Evolutionary conservation across 1,140 invertebrate species (phyloP).

Genomic region (Carposina sasakii): DNA sequence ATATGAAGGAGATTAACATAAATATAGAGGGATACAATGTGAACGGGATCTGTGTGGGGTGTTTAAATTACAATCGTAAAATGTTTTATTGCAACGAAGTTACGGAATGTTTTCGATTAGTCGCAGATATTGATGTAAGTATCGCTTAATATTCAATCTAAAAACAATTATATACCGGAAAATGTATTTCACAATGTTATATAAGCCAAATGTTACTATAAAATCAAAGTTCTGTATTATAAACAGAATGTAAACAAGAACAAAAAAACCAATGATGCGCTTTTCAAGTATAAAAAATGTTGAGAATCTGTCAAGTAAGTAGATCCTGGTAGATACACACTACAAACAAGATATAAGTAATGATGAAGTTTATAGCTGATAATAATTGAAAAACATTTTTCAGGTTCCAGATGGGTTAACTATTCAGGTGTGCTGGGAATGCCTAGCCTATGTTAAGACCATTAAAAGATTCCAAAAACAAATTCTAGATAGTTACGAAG

Average conservation of each 20-base stretch:
- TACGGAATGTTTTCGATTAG: constrained; percentile 43
- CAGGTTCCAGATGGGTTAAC: constrained; percentile 52
- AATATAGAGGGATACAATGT: constrained; percentile 67
- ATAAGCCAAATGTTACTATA: background rate
- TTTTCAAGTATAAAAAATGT: no score
- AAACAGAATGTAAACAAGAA: constrained; percentile 36
- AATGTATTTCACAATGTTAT: background rate
- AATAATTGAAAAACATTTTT: constrained; percentile 1
- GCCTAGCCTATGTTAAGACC: constrained; percentile 32
- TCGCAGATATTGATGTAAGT: constrained; percentile 60
- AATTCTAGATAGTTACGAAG: constrained; percentile 35
- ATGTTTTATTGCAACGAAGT: constrained; percentile 46
- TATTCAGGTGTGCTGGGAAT: constrained; percentile 60
- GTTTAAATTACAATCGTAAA: constrained; percentile 54
- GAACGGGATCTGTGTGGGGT: constrained; percentile 61
- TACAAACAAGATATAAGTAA: no score
- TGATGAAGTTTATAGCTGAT: no score
- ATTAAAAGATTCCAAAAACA: constrained; percentile 31
- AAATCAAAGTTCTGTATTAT: background rate
- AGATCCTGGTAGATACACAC: no score
- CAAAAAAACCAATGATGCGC: constrained; percentile 47
- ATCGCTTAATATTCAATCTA: no score
- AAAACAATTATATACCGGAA: no score
- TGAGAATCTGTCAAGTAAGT: no score
- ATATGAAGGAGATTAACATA: constrained; percentile 63